Percentiles rank a stretch among this genome's conserved stretches.
phyloP scores from a whole-genome alignment of 2,888 invertebrate genomes.

The Macrosoma leucophasiata region DNA sequence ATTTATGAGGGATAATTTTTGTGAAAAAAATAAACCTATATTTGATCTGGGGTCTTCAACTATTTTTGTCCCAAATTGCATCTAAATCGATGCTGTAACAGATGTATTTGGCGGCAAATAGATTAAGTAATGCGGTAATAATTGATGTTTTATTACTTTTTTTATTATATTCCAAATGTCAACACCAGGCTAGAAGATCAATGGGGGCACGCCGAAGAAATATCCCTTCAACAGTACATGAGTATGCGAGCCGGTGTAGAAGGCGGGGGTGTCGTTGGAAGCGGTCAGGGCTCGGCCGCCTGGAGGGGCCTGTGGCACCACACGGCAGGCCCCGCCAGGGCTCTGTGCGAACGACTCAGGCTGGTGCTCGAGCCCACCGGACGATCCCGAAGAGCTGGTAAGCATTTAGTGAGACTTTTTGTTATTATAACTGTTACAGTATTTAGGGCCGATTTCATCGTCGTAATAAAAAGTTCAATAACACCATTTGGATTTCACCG shows the following conservation, averaged over 20 bases:
- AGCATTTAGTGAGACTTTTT: too few species aligned
- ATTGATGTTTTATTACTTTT: too few species aligned
- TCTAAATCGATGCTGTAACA: too few species aligned
- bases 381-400: conserved; percentile 85
- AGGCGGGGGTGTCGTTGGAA: conserved; percentile 29
- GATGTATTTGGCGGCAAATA: too few species aligned
- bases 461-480: too few species aligned
- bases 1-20: background rate
- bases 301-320: conserved; percentile 79
- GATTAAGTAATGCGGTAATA: too few species aligned
- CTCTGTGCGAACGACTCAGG: conserved; percentile 92
- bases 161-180: too few species aligned
- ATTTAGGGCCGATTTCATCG: too few species aligned
- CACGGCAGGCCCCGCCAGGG: conserved; percentile 58
- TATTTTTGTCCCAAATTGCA: too few species aligned
- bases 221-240: conserved; percentile 52
- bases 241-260: conserved; percentile 43
- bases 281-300: conserved; percentile 56
- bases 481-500: too few species aligned
- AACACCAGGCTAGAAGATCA: conserved; percentile 42
- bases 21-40: background rate
- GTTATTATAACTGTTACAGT: too few species aligned
- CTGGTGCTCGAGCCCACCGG: conserved; percentile 97
- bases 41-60: too few species aligned
- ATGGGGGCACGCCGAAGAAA: conserved; percentile 36